Evolutionary conservation across 2,113 vertebrate genomes (phyloP).

Genomic region (Scortum barcoo): DNA sequence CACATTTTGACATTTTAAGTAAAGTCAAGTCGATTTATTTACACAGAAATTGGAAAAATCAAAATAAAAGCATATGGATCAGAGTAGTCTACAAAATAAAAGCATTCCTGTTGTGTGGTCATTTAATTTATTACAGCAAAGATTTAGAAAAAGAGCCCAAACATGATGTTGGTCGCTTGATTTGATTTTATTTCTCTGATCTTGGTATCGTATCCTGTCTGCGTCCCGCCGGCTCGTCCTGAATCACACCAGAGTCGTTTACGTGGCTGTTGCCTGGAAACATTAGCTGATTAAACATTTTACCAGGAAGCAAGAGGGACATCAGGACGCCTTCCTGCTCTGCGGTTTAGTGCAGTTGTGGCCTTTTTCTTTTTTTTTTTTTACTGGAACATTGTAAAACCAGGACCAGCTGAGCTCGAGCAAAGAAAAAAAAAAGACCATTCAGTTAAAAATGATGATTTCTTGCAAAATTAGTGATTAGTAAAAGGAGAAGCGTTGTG

Average conservation of each 20-base stretch:
- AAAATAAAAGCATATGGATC: no score
- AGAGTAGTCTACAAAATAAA: no score
- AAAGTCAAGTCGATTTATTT: no score
- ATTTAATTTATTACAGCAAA: no score
- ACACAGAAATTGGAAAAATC: no score
- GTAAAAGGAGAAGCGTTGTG: not conserved
- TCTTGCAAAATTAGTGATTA: not conserved
- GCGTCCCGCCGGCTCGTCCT: not conserved
- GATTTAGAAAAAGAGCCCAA: no score
- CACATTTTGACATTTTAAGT: no score
- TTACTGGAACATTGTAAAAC: not conserved
- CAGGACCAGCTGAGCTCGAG: not conserved
- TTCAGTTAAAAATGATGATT: not conserved
- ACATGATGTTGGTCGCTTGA: not conserved
- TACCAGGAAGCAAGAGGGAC: constrained; percentile 9
- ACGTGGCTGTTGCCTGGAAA: constrained; percentile 19
- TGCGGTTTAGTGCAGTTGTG: not conserved
- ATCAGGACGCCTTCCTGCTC: not conserved
- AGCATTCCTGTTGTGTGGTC: no score
- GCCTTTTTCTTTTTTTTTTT: no score
- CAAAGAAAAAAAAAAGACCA: not conserved
- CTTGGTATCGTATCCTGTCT: not conserved
- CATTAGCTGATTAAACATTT: constrained; percentile 48
- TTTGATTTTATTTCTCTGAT: not conserved
- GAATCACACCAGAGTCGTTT: not conserved